Evolutionary conservation across 2,888 invertebrate genomes (phyloP), one percentile per base, ranked within the genome.

Genomic region (Trichacis sp.): DNA sequence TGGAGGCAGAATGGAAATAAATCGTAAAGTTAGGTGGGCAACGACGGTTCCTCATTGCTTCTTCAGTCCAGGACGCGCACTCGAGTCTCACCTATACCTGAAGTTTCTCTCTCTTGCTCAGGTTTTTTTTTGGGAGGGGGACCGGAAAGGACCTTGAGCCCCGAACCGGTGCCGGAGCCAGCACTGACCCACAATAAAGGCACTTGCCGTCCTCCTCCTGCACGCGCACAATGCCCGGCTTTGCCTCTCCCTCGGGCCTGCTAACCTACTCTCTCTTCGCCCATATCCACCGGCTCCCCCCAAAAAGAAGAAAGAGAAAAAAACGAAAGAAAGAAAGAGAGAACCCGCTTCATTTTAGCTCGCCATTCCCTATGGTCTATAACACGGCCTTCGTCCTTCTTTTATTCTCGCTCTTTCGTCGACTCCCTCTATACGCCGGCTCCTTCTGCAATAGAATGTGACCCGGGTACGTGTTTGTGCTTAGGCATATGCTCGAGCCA

Each of bases 141-240:
- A 61, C 51, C 46, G 51, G 55, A 74, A 70, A 74, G 78, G 81
- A 79, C 82, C 82, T 83, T 82, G 83, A 82, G 74, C 73, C 71
- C 54, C 64, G 72, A 79, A 74, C 74, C 64, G 76, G 78, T 78
- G 77, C 74, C 77, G 75, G 60, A 62, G 76, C 78, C 79, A 79
- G 77, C 76, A 77, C 81, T 83, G 84, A 84, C 83, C 83, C 83
- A 83, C 81, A 82, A 83, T 83, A 81, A 83, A 82, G 80, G 80
- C 83, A 82, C 83, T 82, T 82, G 83, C 81, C 75, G 45, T 82
- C 82, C 75, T 82, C 70, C 77, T 80, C 77, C 72, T 77, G 77
- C 76, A 60, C 68, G 73, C 71, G 73, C 73, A 76, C 74, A 74
- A 68, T 73, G 71, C 71, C 69, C 72, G 76, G 66, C 67, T n/a